Evolutionary conservation across 2,797 vertebrate genomes (phyloP), one percentile per base, ranked within the genome.

Genomic region (Zenarchopterus dispar): DNA sequence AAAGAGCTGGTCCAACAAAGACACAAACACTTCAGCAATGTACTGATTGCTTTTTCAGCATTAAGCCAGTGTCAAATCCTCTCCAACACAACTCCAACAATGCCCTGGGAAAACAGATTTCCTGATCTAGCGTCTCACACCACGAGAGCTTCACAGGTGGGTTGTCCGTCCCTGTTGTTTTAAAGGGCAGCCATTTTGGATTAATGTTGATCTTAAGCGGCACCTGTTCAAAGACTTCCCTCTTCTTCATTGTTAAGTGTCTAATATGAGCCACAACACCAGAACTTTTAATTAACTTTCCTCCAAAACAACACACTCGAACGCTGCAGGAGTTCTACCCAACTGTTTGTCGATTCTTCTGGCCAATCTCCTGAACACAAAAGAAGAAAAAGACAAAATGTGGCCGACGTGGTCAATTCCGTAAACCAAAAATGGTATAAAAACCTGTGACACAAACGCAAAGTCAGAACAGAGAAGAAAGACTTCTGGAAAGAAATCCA

Each of bases 251-350:
- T n/a, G 31, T 59, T 56, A 44, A 39, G 56, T 66, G 44, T 52
- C 47, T 51, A 42, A 67, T 48, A 45, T 71, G 60, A 62, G 21
- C 22, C 71, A 18, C 39, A 52, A 66, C 8, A 7, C 62, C 33
- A 22, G 39, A 61, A 70, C 72, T 77, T 91, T 88, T 92, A 87
- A 91, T 91, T 82, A 90, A 82, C 71, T 84, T 78, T 71, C 15
- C 2, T 9, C 22, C 56, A 72, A 84, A 86, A 90, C 79, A 90
- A 87, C 73, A 67, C 81, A 85, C 91, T 92, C 63, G 53, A 90
- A 70, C 85, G 8, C 90, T 28, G 75, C 63, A 41, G 69, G 89
- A 39, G 73, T 58, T 86, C 71, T 56, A 46, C 67, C 60, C 63
- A 70, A 72, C 43, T 31, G 31, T 36, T 54, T 61, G 48, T 70